Evolutionary conservation across 2,888 invertebrate species (phyloP).

Genomic region (Torymus texanus): DNA sequence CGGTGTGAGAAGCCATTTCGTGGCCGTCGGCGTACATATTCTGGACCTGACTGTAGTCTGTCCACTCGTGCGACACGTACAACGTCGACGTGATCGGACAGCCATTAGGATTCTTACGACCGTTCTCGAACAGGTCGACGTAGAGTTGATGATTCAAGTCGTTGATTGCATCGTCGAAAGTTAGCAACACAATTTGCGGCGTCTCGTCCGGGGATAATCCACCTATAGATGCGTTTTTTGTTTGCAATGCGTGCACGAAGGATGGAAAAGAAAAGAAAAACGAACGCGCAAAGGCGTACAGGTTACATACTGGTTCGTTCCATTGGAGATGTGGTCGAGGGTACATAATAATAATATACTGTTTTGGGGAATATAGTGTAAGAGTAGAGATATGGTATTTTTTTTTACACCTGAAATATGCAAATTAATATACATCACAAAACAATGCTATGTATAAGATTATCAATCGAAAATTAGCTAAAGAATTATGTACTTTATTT

Average conservation of each 20-base stretch:
- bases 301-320: conserved; percentile 40
- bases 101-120: conserved; percentile 92
- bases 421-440: too few relatives aligned
- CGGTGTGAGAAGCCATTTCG: conserved; percentile 98
- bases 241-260: neutral
- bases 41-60: conserved; percentile 98
- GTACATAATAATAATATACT: too few relatives aligned
- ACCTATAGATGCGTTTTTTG: conserved; percentile 77
- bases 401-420: too few relatives aligned
- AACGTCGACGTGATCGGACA: conserved; percentile 95
- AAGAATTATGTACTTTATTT: too few relatives aligned
- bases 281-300: neutral
- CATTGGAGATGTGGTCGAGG: conserved; percentile 35
- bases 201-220: conserved; percentile 88
- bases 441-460: too few relatives aligned
- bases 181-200: conserved; percentile 93
- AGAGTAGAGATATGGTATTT: too few relatives aligned
- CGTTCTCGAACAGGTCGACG: conserved; percentile 91
- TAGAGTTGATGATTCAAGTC: conserved; percentile 95
- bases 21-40: conserved; percentile 96
- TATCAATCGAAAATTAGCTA: too few relatives aligned
- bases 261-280: too few relatives aligned
- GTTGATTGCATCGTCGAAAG: conserved; percentile 96
- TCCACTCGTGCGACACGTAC: conserved; percentile 99
- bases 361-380: too few relatives aligned